These are phyloP conservation scores for Enteromius viviparus DNA, from an alignment of 2,797 vertebrate genomes.

Conservation along the genomic window DNA sequence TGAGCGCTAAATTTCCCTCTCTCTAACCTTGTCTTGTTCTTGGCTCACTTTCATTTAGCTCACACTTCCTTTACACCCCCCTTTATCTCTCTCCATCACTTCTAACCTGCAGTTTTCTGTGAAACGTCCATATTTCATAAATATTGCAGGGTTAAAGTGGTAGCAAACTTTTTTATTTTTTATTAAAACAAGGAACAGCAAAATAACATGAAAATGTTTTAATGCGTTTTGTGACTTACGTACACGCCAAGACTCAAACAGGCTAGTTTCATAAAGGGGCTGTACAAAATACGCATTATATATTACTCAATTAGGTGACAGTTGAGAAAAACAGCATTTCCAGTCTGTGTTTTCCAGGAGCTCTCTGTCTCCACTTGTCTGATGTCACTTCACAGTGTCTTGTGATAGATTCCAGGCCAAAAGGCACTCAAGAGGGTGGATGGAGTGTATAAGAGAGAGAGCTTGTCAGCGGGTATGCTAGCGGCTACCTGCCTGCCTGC, in stretches of 20 bases:
- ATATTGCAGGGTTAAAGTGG: not conserved
- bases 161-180: too few relatives aligned
- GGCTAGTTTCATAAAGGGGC: conserved; percentile 55
- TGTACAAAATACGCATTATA: conserved; percentile 54
- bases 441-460: conserved; percentile 25
- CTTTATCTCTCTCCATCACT: not conserved
- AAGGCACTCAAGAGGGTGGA: conserved; percentile 21
- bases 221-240: not conserved
- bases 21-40: conserved; percentile 33
- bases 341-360: conserved; percentile 55
- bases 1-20: conserved; percentile 33
- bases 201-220: not conserved
- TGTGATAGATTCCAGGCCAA: conserved; percentile 51
- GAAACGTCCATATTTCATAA: not conserved
- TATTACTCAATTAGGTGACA: conserved; percentile 60
- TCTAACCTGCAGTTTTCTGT: not conserved
- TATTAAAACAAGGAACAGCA: not conserved
- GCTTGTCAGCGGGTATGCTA: conserved; percentile 55
- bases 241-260: conserved; percentile 35
- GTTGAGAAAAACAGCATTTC: conserved; percentile 54
- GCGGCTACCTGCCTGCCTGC: conserved; percentile 49
- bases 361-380: conserved; percentile 49
- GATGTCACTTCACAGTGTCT: conserved; percentile 46
- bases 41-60: not conserved
- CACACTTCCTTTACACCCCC: not conserved